These are phyloP conservation scores for Lamprologus lemairii DNA, from an alignment of 2,113 vertebrate genomes.

Conservation along the genomic window DNA sequence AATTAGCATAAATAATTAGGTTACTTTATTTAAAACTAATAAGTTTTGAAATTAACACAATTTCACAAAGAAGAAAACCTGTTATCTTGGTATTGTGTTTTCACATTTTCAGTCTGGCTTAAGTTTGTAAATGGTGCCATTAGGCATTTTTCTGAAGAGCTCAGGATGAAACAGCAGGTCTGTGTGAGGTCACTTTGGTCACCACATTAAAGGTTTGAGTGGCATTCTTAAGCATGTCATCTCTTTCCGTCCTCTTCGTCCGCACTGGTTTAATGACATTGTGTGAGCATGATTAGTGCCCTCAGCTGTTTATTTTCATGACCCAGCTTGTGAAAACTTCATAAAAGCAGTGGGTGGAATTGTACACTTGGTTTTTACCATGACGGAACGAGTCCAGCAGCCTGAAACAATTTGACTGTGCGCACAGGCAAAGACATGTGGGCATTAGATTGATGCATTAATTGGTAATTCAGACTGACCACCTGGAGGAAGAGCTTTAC, in stretches of 20 bases:
- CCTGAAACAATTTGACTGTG: not conserved
- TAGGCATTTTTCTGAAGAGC: not conserved
- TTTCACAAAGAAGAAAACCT: not conserved
- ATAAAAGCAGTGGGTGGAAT: not conserved
- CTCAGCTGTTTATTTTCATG: not conserved
- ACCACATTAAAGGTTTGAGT: not conserved
- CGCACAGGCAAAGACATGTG: not conserved
- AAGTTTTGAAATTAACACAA: not conserved
- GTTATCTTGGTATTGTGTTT: not conserved
- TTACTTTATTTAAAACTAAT: not conserved
- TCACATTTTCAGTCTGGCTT: not conserved
- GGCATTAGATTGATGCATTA: not conserved
- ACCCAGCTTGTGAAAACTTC: not conserved
- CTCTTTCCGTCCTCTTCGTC: not conserved
- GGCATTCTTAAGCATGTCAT: not conserved
- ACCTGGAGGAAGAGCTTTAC: not conserved
- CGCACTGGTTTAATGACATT: not conserved
- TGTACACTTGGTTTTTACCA: not conserved
- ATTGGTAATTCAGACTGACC: not conserved
- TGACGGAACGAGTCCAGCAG: not conserved
- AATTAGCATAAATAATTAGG: not conserved
- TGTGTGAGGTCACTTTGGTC: not conserved
- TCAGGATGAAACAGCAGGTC: not conserved
- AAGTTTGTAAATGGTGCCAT: not conserved
- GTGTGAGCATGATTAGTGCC: not conserved